Percentiles rank a stretch among this genome's conserved stretches.
phyloP scores from a whole-genome alignment of 1,140 invertebrate genomes.

The Aricia agestis region DNA sequence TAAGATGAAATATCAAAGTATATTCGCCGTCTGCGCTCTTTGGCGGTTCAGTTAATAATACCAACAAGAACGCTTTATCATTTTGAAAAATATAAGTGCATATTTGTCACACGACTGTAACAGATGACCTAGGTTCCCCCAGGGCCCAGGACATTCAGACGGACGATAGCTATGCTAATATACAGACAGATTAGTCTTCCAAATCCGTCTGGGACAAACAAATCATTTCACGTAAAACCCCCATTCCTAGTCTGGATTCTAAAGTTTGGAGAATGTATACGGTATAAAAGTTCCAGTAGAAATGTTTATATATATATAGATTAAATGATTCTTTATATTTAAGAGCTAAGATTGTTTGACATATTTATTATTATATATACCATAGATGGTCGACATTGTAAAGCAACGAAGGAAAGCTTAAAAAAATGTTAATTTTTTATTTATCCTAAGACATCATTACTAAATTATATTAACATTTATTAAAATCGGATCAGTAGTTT shows the following conservation, averaged over 20 bases:
- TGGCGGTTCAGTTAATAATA: neutral
- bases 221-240: neutral
- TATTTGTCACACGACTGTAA: neutral
- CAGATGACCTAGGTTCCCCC: neutral
- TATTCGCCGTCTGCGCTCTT: no score
- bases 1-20: neutral
- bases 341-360: no score
- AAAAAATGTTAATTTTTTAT: no score
- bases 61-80: neutral
- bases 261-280: neutral
- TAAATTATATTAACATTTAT: no score
- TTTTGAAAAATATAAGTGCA: neutral
- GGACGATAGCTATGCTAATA: neutral
- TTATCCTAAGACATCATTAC: no score
- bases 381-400: no score
- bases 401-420: no score
- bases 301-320: no score
- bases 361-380: no score
- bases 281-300: no score
- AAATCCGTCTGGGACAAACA: neutral
- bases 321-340: no score
- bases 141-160: neutral
- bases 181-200: slow-evolving; percentile 1
- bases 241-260: neutral
- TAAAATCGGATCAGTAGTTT: no score